Evolutionary conservation across 2,797 vertebrate species (phyloP).

Genomic region (Sebastes variabilis): DNA sequence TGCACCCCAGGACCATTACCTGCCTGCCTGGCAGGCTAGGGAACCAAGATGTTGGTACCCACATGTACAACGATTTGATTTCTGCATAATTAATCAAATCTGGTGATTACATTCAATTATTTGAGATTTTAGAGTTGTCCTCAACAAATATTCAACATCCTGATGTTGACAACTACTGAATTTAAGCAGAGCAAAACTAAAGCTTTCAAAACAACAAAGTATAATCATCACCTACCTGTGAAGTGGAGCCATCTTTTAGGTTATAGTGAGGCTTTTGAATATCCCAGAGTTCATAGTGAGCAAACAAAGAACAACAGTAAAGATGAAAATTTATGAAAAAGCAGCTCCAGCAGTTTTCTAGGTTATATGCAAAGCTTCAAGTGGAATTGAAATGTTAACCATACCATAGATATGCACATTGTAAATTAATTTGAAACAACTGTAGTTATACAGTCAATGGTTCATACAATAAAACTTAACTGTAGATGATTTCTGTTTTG

Average conservation of each 20-base stretch:
- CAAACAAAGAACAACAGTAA: background rate
- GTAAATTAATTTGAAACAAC: background rate
- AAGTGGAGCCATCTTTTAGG: background rate
- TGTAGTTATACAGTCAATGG: background rate
- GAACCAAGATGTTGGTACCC: background rate
- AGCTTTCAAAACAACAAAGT: background rate
- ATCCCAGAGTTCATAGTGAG: background rate
- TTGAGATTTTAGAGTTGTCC: background rate
- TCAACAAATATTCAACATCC: background rate
- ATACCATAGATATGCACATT: background rate
- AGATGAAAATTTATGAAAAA: background rate
- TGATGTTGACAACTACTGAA: background rate
- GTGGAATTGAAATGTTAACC: background rate
- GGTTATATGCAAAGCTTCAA: background rate
- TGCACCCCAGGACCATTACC: no score
- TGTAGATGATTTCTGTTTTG: background rate
- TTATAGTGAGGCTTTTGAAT: background rate
- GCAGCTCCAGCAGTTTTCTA: background rate
- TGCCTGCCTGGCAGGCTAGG: no score
- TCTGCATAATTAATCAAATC: background rate
- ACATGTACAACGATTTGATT: background rate
- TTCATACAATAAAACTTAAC: background rate
- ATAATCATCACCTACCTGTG: background rate
- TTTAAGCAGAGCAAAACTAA: background rate
- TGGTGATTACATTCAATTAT: background rate